Evolutionary conservation across 2,113 vertebrate genomes (phyloP).

Genomic region (Hyla sarda): DNA sequence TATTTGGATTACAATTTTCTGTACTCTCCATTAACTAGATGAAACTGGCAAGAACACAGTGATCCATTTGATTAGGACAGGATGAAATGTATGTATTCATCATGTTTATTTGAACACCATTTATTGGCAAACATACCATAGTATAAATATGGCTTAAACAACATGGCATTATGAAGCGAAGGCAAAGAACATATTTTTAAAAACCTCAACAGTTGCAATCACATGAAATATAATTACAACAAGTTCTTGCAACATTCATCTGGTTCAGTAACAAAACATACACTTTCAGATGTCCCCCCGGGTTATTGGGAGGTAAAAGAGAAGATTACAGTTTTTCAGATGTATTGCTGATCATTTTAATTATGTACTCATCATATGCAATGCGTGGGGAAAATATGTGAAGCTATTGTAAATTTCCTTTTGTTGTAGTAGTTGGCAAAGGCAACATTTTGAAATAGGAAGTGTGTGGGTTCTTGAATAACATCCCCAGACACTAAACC

Average conservation of each 20-base stretch:
- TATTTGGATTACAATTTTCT: slow-evolving; percentile 34
- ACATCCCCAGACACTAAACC: slow-evolving; percentile 68
- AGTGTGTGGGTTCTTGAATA: slow-evolving; percentile 67
- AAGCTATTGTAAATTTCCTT: slow-evolving; percentile 44
- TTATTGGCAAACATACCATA: slow-evolving; percentile 17
- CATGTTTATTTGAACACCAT: slow-evolving; percentile 33
- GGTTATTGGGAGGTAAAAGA: neutral
- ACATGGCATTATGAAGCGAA: slow-evolving; percentile 21
- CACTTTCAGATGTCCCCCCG: neutral
- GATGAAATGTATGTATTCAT: slow-evolving; percentile 40
- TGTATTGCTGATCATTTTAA: slow-evolving; percentile 46
- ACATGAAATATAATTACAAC: slow-evolving; percentile 45
- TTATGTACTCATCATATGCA: slow-evolving; percentile 35
- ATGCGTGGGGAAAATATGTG: slow-evolving; percentile 42
- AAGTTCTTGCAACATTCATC: slow-evolving; percentile 40
- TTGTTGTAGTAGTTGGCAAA: slow-evolving; percentile 46
- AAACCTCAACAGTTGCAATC: slow-evolving; percentile 40
- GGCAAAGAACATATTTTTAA: slow-evolving; percentile 13
- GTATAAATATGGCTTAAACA: slow-evolving; percentile 36
- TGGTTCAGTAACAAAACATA: slow-evolving; percentile 24
- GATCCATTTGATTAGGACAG: slow-evolving; percentile 39
- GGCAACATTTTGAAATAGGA: slow-evolving; percentile 69
- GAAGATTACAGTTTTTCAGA: slow-evolving; percentile 31
- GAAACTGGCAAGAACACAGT: slow-evolving; percentile 38
- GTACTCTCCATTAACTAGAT: slow-evolving; percentile 24